Base-by-base conservation (phyloP, 2,888 invertebrate genomes). In the Deilephila porcellus region DNA sequence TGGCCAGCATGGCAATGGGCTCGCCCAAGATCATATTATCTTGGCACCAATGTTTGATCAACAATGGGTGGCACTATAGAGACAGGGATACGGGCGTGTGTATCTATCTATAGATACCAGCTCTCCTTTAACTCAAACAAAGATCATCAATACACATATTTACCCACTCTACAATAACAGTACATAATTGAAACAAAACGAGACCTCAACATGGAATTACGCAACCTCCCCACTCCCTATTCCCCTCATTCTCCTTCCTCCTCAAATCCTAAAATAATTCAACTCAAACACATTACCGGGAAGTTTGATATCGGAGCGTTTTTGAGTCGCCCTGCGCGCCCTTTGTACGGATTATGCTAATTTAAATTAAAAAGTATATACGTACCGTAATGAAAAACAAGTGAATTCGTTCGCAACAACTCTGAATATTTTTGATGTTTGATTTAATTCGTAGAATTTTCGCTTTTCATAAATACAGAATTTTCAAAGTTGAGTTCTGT, bases 201-300 rank as follows among this genome's bases (percentile, higher is more conserved):
- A 45, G 45, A 67, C 67, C 25, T 45, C 52, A 25, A 67, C 67
- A 64, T 4, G 37, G 64, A 56, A n/a, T 56, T n/a, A n/a, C 5
- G 19, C 14, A 56, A 56, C 56, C n/a, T n/a, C 56, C 56, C 45
- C 45, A 45, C 45, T n/a, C n/a, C 56, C 56, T 19, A n/a, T n/a
- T 7, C 53, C 19, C 17, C 11, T 11, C 60, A 60, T 6, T 7
- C 5, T 19, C 8, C 63, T 5, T n/a, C n/a, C n/a, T 37, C 34
- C 8, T 25, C 67, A 52, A 67, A 67, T 67, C 67, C 67, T 25
- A 25, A 67, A 67, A 67, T 67, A 52, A 67, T 67, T 67, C 14
- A 67, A 67, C 67, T 67, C 67, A 67, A 67, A 67, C 67, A 67
- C 52, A 67, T 67, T 52, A 67, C 67, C 29, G 67, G 17, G 45